phyloP scores from a whole-genome alignment of 1,140 invertebrate genomes.

The Drosophila nebulosa region DNA sequence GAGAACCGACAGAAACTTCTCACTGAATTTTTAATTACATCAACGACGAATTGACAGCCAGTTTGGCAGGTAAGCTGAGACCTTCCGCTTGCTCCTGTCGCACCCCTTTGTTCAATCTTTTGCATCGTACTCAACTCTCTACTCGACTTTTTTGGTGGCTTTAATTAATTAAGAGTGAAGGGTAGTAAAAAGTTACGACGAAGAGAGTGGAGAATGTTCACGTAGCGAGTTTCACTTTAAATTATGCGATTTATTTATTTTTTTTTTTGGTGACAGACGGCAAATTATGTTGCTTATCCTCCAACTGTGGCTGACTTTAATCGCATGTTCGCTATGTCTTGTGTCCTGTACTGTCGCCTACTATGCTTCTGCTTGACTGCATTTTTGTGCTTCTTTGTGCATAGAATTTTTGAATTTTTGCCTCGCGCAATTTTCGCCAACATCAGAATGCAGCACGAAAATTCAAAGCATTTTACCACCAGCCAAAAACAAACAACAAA shows the following conservation, averaged over 20 bases:
- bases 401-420: constrained; percentile 58
- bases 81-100: too few species aligned
- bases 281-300: not conserved
- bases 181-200: not conserved
- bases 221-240: not conserved
- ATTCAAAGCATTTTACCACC: constrained; percentile 59
- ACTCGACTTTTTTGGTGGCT: constrained; percentile 21
- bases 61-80: constrained; percentile 44
- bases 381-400: constrained; percentile 55
- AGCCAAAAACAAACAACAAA: constrained; percentile 12
- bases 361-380: constrained; percentile 12
- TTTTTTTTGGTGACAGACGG: not conserved
- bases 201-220: not conserved
- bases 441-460: constrained; percentile 66
- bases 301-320: not conserved
- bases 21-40: constrained; percentile 63
- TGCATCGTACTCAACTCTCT: not conserved
- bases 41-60: constrained; percentile 56
- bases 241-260: constrained; percentile 2
- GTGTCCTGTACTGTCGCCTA: not conserved
- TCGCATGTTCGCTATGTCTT: not conserved
- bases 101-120: not conserved
- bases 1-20: constrained; percentile 11
- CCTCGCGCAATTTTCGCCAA: constrained; percentile 60
- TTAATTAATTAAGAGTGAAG: constrained; percentile 68